Conservation (phyloP, 2,888 invertebrate species). For the Dryocosmus kuriphilus region DNA sequence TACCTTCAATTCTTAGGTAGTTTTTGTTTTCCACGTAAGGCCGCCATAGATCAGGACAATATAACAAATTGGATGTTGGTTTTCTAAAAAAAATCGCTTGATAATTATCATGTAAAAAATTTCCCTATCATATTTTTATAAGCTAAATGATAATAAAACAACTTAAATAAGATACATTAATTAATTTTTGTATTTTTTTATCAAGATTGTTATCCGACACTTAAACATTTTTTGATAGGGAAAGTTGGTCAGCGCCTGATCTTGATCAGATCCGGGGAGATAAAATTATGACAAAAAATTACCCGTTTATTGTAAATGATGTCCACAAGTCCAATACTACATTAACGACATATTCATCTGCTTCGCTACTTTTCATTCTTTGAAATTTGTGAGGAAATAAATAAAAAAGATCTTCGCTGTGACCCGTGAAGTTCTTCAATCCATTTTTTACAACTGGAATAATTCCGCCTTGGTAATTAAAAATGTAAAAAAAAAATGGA, state of each 20-base stretch:
- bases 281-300: neutral
- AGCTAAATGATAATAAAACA: too few species aligned
- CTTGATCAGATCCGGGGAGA: too few species aligned
- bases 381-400: neutral
- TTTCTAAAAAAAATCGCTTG: neutral
- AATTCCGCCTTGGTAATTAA: neutral
- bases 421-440: neutral
- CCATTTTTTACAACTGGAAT: neutral
- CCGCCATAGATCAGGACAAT: constrained; percentile 50
- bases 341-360: constrained; percentile 28
- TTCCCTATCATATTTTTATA: neutral
- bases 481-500: neutral
- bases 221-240: too few species aligned
- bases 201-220: too few species aligned
- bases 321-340: constrained; percentile 39
- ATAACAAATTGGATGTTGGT: constrained; percentile 38
- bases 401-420: neutral
- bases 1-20: constrained; percentile 56
- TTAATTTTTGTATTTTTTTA: too few species aligned
- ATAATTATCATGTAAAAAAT: neutral
- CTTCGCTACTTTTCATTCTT: neutral
- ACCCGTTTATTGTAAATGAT: constrained; percentile 38
- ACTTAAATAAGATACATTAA: too few species aligned
- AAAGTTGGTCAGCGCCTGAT: too few species aligned
- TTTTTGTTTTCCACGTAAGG: constrained; percentile 48